These are phyloP conservation scores for Nycteola revayana DNA, from an alignment of 2,888 invertebrate genomes.

Conservation along the genomic window DNA sequence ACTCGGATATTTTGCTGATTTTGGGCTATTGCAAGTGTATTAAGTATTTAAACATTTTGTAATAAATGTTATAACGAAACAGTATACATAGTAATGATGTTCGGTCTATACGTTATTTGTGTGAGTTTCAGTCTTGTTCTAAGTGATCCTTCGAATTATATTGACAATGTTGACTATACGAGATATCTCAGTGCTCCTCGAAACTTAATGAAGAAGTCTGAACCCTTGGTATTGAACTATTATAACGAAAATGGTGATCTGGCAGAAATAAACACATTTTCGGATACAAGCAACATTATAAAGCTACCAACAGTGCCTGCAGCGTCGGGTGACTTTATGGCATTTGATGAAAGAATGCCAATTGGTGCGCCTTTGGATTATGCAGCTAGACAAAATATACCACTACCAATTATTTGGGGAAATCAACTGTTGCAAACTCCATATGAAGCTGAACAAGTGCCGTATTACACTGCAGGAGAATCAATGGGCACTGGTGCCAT, in stretches of 20 bases:
- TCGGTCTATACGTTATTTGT: conserved; percentile 18
- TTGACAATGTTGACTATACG: conserved; percentile 8
- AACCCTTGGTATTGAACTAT: conserved; percentile 9
- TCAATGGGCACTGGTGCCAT: conserved; percentile 7
- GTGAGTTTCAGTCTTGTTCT: conserved; percentile 7
- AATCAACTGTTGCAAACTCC: conserved; percentile 10
- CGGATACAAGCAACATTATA: conserved; percentile 11
- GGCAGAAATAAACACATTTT: conserved; percentile 5
- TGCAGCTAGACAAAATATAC: conserved; percentile 3
- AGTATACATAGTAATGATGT: conserved; percentile 16
- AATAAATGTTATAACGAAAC: conserved; percentile 8
- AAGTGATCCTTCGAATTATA: conserved; percentile 4
- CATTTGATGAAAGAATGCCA: conserved; percentile 12
- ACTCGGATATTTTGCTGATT: conserved; percentile 24
- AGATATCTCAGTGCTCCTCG: conserved; percentile 6
- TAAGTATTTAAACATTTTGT: conserved; percentile 13
- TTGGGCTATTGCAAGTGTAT: not conserved
- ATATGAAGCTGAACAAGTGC: conserved; percentile 10
- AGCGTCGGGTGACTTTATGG: conserved; percentile 5
- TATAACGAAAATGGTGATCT: conserved; percentile 4
- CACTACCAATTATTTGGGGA: conserved; percentile 10
- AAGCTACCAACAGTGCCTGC: conserved; percentile 7
- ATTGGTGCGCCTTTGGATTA: conserved; percentile 12
- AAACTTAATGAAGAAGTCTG: conserved; percentile 5
- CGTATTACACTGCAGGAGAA: conserved; percentile 8